Base-by-base conservation (phyloP, 2,888 invertebrate species). In the Parnassius smintheus region DNA sequence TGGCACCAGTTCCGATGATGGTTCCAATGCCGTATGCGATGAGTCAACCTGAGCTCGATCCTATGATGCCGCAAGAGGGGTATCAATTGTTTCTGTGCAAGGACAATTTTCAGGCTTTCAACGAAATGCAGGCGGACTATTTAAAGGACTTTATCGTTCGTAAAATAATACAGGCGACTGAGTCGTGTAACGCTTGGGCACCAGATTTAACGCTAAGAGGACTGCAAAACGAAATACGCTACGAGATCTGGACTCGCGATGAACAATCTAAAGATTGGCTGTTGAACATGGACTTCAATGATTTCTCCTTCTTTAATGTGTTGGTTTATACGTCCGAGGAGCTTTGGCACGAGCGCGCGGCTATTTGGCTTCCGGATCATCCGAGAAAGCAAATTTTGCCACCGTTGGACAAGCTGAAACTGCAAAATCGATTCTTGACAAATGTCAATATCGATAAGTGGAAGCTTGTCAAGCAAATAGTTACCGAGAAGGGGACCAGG, bases 331-430 rank as follows among this genome's bases (percentile, higher is more conserved):
- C 84, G 0, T 82, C 83, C 46, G 89, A 91, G 67, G 85, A 91
- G 70, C 65, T 89, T 64, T 89, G 87, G 88, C 88, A 83, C 68
- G 88, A 91, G 67, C 80, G 91, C 1, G 90, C 87, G 0, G 89
- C 89, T 4, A 78, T 91, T 41, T 90, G 89, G 88, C 74, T 91
- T 25, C 90, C 88, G 2, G 88, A 87, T 9, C 88, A 89, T 74
- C 85, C 86, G 59, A 80, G 77, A 68, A 76, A 72, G 62, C 75
- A 77, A 41, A 76, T 77, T 60, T 73, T 86, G 44, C 84, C 85
- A 57, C 90, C 91, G 8, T 68, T 89, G 7, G 73, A 74, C 0
- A 90, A 89, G 62, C 79, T 91, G 1, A 81, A 78, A 62, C 67
- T 91, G 64, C 91, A 91, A 72, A 91, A 91, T 67, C 81, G 69